Percentiles rank a stretch among this genome's conserved stretches.
phyloP scores from a whole-genome alignment of 2,797 vertebrate species.

The Acanthis flammea region DNA sequence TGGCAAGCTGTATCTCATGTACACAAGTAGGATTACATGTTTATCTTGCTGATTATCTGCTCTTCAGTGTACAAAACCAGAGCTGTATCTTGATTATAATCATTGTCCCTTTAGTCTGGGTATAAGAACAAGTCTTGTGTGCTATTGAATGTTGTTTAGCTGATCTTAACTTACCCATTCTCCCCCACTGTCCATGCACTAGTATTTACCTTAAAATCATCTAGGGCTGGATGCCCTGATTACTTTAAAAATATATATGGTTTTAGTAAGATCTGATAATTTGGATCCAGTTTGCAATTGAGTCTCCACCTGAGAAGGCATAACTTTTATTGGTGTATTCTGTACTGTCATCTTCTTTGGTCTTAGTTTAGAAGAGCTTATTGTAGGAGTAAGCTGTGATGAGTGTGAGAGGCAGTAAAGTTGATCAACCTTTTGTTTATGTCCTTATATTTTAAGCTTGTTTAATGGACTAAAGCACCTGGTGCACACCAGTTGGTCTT shows the following conservation, averaged over 20 bases:
- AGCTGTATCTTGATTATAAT: not conserved
- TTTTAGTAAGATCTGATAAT: not conserved
- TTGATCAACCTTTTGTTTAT: not conserved
- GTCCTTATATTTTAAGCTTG: not conserved
- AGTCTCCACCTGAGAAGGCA: not conserved
- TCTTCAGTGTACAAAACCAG: not conserved
- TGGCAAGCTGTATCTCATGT: not conserved
- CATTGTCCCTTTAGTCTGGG: not conserved
- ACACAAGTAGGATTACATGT: not conserved
- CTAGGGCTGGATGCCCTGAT: not conserved
- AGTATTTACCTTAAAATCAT: not conserved
- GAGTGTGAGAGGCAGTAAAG: not conserved
- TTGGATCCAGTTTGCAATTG: not conserved
- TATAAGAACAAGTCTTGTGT: not conserved
- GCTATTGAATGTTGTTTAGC: not conserved
- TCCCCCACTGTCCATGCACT: no score
- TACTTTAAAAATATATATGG: not conserved
- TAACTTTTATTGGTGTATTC: not conserved
- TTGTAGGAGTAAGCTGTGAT: not conserved
- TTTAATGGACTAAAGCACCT: not conserved
- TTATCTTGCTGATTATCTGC: slow-evolving; percentile 17
- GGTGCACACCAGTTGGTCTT: not conserved
- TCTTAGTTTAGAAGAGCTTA: not conserved
- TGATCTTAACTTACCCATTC: not conserved
- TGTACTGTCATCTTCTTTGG: not conserved